phyloP scores from a whole-genome alignment of 1,140 invertebrate species.

The Meteorus sp. region DNA sequence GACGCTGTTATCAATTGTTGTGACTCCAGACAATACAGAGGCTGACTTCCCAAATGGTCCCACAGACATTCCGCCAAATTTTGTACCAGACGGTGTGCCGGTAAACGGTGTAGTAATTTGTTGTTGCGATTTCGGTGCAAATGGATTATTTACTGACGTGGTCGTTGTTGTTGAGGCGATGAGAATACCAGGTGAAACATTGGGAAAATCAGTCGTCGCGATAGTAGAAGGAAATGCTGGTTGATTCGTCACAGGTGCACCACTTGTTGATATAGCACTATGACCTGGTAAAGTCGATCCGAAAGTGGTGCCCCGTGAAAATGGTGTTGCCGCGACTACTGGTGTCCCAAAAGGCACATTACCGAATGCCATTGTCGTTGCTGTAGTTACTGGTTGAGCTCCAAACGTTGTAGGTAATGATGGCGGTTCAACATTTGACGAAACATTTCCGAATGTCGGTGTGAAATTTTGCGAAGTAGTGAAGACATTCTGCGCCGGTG shows the following conservation, averaged over 20 bases:
- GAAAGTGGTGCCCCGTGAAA: constrained; percentile 4
- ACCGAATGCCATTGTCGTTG: constrained; percentile 16
- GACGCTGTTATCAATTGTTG: constrained; percentile 40
- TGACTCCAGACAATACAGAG: constrained; percentile 26
- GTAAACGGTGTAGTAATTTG: constrained; percentile 29
- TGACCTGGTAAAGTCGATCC: too few relatives aligned
- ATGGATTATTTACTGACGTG: constrained; percentile 32
- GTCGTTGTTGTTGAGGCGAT: constrained; percentile 24
- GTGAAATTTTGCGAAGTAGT: constrained; percentile 26
- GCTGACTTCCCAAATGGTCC: constrained; percentile 36
- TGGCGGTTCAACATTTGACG: too few relatives aligned
- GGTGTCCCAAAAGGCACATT: neutral
- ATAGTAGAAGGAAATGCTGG: too few relatives aligned
- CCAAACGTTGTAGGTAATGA: too few relatives aligned
- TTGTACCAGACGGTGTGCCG: neutral
- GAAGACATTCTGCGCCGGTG: constrained; percentile 30
- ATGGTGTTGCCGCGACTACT: constrained; percentile 1
- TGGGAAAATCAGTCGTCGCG: too few relatives aligned
- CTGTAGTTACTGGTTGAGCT: constrained; percentile 8
- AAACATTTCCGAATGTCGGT: constrained; percentile 31
- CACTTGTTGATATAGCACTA: too few relatives aligned
- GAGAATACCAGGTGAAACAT: constrained; percentile 27
- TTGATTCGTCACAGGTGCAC: too few relatives aligned
- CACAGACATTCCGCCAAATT: constrained; percentile 16
- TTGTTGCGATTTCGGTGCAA: constrained; percentile 25